Evolutionary conservation across 1,140 invertebrate species (phyloP).

Genomic region (Achatina immaculata): DNA sequence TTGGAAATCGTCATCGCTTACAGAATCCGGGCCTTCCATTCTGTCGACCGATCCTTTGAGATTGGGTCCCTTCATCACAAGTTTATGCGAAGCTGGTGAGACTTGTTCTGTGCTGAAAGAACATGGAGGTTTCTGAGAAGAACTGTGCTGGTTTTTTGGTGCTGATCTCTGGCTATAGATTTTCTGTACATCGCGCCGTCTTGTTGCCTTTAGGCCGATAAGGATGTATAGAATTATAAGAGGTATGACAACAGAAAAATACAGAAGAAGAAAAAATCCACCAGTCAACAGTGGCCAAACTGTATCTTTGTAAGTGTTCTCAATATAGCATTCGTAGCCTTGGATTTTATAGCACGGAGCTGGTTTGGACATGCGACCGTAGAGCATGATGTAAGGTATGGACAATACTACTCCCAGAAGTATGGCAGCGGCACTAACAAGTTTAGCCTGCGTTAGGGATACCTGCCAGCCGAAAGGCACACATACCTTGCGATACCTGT

Average conservation of each 20-base stretch:
- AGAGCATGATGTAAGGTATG: constrained; percentile 19
- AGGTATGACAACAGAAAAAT: background rate
- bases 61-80: no score
- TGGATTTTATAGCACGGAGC: background rate
- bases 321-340: background rate
- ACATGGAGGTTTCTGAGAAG: no score
- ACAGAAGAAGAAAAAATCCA: constrained; percentile 9
- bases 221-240: constrained; percentile 4
- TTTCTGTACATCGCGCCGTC: no score
- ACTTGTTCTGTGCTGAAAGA: no score
- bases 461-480: constrained; percentile 4
- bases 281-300: constrained; percentile 11
- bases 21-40: no score
- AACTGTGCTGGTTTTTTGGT: no score
- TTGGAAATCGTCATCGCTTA: no score
- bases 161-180: no score
- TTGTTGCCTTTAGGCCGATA: background rate
- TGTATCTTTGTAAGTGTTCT: constrained; percentile 5
- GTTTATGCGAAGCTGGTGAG: no score
- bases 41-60: no score
- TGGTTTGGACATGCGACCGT: background rate
- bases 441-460: background rate
- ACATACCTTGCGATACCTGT: constrained; percentile 30
- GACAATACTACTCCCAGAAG: background rate
- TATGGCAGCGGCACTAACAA: background rate